These are phyloP conservation scores for Choreutis nemorana DNA, from an alignment of 2,888 invertebrate genomes.

Conservation along the genomic window DNA sequence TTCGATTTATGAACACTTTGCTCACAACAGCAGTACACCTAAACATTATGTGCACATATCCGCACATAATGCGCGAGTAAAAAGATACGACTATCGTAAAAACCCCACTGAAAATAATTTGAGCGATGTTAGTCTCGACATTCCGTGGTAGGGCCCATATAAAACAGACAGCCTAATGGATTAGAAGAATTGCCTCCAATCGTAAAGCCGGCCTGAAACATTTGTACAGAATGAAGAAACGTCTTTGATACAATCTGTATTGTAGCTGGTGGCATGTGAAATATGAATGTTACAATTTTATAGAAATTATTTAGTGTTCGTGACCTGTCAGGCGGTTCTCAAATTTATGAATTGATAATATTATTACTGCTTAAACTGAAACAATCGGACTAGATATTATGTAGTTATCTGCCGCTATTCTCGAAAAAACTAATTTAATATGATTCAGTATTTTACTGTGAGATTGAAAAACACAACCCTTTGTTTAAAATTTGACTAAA, in stretches of 20 bases:
- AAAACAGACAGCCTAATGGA: slow-evolving; percentile 62
- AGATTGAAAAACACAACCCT: too few relatives aligned
- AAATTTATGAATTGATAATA: too few relatives aligned
- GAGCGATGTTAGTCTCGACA: slow-evolving; percentile 60
- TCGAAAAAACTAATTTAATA: too few relatives aligned
- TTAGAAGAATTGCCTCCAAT: slow-evolving; percentile 60
- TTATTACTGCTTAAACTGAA: too few relatives aligned
- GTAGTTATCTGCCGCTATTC: too few relatives aligned
- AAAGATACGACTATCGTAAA: slow-evolving; percentile 64
- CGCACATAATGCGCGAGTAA: slow-evolving; percentile 60
- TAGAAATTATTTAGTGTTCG: slow-evolving; percentile 20
- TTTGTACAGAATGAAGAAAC: slow-evolving; percentile 41
- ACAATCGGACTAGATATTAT: too few relatives aligned
- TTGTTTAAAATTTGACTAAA: too few relatives aligned
- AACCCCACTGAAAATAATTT: slow-evolving; percentile 62
- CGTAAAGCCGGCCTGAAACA: slow-evolving; percentile 43
- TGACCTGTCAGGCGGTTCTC: too few relatives aligned
- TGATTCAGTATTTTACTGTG: too few relatives aligned
- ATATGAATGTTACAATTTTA: slow-evolving; percentile 22
- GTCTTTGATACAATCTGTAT: slow-evolving; percentile 34
- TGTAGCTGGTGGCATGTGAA: slow-evolving; percentile 26
- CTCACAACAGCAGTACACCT: slow-evolving; percentile 42
- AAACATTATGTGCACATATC: slow-evolving; percentile 57
- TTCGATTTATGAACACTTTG: slow-evolving; percentile 55
- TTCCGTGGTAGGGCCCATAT: slow-evolving; percentile 56